Conservation (phyloP, 2,797 vertebrate species). For the Chrosomus eos region DNA sequence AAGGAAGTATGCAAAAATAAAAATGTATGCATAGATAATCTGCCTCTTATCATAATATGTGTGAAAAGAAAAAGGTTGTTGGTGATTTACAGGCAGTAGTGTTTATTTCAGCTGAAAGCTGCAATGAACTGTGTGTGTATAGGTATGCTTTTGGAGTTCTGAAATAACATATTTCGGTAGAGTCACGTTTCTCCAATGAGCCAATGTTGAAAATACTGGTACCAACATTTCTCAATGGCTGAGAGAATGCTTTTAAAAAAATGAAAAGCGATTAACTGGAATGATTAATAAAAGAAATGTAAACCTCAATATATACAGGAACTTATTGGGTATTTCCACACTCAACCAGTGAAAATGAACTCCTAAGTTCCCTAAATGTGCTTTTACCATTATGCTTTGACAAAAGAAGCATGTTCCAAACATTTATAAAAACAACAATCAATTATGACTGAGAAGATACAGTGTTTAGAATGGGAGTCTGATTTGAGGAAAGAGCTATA, state of each 20-base stretch:
- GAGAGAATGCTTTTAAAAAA: not conserved
- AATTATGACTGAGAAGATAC: not conserved
- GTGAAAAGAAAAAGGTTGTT: not conserved
- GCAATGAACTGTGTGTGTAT: too few species aligned
- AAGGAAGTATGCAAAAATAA: not conserved
- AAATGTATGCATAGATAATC: not conserved
- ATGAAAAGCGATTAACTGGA: not conserved
- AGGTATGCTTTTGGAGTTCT: not conserved
- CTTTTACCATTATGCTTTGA: not conserved
- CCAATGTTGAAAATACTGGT: not conserved
- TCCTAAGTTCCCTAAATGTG: not conserved
- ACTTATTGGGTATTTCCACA: conserved; percentile 11
- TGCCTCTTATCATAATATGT: not conserved
- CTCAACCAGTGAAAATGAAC: not conserved
- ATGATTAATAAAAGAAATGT: not conserved
- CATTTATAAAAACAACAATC: not conserved
- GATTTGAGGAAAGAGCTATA: not conserved
- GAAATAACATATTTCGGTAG: not conserved
- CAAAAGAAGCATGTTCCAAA: not conserved
- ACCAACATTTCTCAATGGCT: not conserved
- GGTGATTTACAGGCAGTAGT: not conserved
- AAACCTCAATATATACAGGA: not conserved
- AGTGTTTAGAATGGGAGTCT: not conserved
- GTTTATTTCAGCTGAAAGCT: not conserved
- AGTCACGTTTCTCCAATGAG: not conserved